Conservation (phyloP, 2,797 vertebrate species). For the Phylloscopus collybita region DNA sequence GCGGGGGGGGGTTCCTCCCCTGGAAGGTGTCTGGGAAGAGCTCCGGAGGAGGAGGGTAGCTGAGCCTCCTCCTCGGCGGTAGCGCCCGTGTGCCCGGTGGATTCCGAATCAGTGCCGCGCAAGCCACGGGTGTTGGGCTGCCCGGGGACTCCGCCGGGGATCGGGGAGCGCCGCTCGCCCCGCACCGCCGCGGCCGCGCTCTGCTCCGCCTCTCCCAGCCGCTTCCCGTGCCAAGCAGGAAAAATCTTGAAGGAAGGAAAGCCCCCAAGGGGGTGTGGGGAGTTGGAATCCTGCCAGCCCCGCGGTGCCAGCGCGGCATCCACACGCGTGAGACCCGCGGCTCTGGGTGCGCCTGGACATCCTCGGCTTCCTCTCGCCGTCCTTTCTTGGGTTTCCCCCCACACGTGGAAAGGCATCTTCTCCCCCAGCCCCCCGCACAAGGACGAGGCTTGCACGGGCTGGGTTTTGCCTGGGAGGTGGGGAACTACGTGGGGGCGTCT, state of each 20-base stretch:
- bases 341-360: neutral
- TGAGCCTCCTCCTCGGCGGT: neutral
- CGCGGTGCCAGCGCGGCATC: fast-evolving
- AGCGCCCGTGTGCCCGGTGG: fast-evolving
- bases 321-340: fast-evolving
- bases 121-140: fast-evolving
- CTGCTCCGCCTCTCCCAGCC: neutral
- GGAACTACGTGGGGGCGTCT: fast-evolving
- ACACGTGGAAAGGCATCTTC: neutral
- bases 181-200: fast-evolving
- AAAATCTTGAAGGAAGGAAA: fast-evolving
- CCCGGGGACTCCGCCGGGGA: neutral
- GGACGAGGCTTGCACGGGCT: fast-evolving
- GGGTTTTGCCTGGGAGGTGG: neutral
- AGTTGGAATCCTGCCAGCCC: neutral
- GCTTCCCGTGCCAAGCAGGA: neutral
- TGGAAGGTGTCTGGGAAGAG: fast-evolving
- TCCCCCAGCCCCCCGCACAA: neutral
- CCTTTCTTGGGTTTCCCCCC: neutral
- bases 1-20: neutral
- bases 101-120: fast-evolving
- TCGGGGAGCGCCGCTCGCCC: fast-evolving
- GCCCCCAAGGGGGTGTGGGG: fast-evolving
- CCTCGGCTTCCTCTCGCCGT: neutral
- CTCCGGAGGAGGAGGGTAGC: neutral